Percentiles rank a stretch among this genome's conserved stretches.
These are phyloP conservation scores for Sinonovacula constricta DNA, from an alignment of 1,140 invertebrate genomes.

Conservation along the genomic window DNA sequence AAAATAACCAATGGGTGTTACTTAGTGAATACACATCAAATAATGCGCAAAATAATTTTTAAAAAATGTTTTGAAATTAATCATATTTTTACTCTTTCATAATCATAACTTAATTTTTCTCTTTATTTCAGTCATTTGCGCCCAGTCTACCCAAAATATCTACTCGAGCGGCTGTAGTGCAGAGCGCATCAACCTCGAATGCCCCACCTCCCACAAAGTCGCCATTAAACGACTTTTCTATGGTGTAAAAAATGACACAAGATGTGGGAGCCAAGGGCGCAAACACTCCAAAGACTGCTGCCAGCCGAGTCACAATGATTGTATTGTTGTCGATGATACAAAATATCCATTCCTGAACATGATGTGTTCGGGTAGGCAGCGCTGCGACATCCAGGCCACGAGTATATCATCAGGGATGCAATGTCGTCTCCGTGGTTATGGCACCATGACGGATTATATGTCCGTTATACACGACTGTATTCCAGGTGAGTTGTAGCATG, in stretches of 20 bases:
- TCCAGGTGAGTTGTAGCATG: constrained; percentile 57
- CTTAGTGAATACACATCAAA: too few species aligned
- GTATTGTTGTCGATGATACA: constrained; percentile 59
- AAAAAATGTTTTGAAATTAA: too few species aligned
- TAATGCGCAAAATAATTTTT: too few species aligned
- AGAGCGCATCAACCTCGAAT: constrained; percentile 56
- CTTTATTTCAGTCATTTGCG: too few species aligned
- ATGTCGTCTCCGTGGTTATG: constrained; percentile 32
- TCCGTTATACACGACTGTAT: constrained; percentile 67
- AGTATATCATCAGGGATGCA: constrained; percentile 35
- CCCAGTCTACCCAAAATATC: constrained; percentile 62
- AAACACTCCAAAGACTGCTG: constrained; percentile 56
- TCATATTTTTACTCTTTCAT: too few species aligned
- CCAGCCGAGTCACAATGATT: constrained; percentile 56
- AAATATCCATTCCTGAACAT: constrained; percentile 63
- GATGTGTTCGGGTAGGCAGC: constrained; percentile 60
- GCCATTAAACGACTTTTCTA: constrained; percentile 67
- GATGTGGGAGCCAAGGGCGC: constrained; percentile 38
- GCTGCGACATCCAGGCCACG: constrained; percentile 56
- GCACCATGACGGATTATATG: constrained; percentile 58
- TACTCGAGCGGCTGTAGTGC: constrained; percentile 61
- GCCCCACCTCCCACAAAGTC: constrained; percentile 56
- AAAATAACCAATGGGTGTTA: too few species aligned
- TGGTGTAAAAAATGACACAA: constrained; percentile 57
- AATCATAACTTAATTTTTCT: too few species aligned